Evolutionary conservation across 1,140 invertebrate species (phyloP), one percentile per base, ranked within the genome.

Genomic region (Hirudo medicinalis): DNA sequence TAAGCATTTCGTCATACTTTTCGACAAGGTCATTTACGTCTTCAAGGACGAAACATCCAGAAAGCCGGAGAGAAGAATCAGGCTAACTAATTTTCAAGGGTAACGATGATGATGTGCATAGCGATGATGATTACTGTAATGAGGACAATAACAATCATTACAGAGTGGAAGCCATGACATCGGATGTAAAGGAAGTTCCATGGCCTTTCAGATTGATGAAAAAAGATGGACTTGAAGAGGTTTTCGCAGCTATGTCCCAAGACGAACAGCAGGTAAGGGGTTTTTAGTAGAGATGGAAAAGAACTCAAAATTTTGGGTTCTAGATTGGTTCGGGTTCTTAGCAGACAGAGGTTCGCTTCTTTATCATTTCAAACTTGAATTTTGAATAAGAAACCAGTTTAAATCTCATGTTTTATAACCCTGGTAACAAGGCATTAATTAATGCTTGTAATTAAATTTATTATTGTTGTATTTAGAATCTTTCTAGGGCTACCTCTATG

Each of bases 251-350:
- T 32, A 19, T 15, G 11, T 63, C 57, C 0, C 57, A n/a, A 13
- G 57, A 63, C 22, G 57, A 63, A 63, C 57, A 63, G 19, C 22
- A 63, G 57, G n/a, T n/a, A n/a, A n/a, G n/a, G n/a, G n/a, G 57
- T 63, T 63, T 22, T 11, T 49, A 49, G 32, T 36, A 36, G 32
- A 36, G 2, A 36, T n/a, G n/a, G n/a, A n/a, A n/a, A n/a, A n/a
- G n/a, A n/a, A n/a, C n/a, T n/a, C n/a, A n/a, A n/a, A n/a, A n/a
- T n/a, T n/a, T n/a, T n/a, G n/a, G n/a, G n/a, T n/a, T 36, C 32
- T 36, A 36, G n/a, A 36, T 36, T 36, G 32, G 32, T 36, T 36
- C 6, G 32, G n/a, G n/a, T n/a, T n/a, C n/a, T n/a, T n/a, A n/a
- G n/a, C n/a, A n/a, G n/a, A n/a, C n/a, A n/a, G n/a, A n/a, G n/a